A percentile compares a stretch with the other conserved stretches of the same genome.
These are phyloP conservation scores for Catostylus mosaicus DNA, from an alignment of 30 jellyfish, hydroid and myxozoan species.

Conservation along the genomic window DNA sequence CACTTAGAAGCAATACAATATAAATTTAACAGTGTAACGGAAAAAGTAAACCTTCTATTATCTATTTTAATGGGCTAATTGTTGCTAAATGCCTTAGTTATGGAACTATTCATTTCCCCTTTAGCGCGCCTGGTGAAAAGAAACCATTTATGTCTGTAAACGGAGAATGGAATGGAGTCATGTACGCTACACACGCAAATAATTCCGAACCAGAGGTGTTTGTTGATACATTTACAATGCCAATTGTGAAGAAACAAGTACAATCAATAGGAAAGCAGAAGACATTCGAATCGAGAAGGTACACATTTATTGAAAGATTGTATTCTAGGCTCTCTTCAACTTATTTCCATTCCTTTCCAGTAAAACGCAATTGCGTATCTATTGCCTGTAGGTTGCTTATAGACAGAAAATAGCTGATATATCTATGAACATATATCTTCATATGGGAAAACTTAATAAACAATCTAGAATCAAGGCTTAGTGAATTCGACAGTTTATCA, in stretches of 20 bases:
- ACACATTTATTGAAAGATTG: background rate
- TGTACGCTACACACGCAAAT: constrained; percentile 80
- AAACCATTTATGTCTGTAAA: constrained; percentile 84
- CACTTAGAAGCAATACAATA: too few species aligned
- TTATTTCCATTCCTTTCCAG: background rate
- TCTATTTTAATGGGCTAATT: too few species aligned
- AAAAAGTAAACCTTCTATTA: too few species aligned
- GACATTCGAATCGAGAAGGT: constrained; percentile 90
- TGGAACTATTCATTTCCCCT: background rate
- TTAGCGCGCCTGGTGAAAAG: constrained; percentile 93
- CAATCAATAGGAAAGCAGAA: constrained; percentile 70
- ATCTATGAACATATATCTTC: too few species aligned
- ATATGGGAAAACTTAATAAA: too few species aligned
- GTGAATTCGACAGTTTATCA: too few species aligned
- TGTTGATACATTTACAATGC: constrained; percentile 91
- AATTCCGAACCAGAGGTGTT: constrained; percentile 80
- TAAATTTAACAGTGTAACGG: too few species aligned
- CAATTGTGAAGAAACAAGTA: constrained; percentile 80
- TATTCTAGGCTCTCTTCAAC: background rate
- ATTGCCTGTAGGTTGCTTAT: too few species aligned
- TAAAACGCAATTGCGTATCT: too few species aligned
- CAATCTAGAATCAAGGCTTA: too few species aligned
- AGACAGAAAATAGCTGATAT: too few species aligned
- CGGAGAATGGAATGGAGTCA: constrained; percentile 99
- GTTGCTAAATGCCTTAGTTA: background rate